A percentile compares a stretch with the other conserved stretches of the same genome.
Evolutionary conservation across 2,113 vertebrate species (phyloP).

Genomic region (Lates calcarifer): DNA sequence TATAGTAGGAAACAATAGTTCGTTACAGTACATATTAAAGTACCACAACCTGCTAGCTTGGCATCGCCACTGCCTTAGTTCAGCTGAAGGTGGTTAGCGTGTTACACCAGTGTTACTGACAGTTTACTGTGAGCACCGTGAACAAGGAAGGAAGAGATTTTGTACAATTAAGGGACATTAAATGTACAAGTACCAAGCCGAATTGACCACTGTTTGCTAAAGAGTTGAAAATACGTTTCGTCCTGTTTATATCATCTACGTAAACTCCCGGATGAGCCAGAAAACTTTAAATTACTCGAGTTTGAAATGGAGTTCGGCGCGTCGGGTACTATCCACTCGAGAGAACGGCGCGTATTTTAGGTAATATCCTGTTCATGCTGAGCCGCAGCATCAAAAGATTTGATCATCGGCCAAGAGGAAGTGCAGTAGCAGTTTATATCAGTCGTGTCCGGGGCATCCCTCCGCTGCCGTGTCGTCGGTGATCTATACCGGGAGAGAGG

Average conservation of each 20-base stretch:
- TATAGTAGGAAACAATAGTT: too few relatives aligned
- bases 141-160: constrained; percentile 6
- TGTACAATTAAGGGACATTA: background rate
- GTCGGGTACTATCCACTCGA: background rate
- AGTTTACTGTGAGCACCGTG: background rate
- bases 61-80: background rate
- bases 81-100: background rate
- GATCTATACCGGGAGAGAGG: background rate
- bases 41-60: background rate
- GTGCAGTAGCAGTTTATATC: background rate
- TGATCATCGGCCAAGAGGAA: constrained; percentile 23
- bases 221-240: accelerated
- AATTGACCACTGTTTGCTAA: accelerated
- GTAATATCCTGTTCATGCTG: background rate
- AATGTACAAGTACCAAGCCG: background rate
- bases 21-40: background rate
- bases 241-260: accelerated
- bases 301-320: constrained; percentile 1
- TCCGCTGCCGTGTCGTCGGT: background rate
- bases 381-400: background rate
- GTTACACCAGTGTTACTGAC: background rate
- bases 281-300: constrained; percentile 6
- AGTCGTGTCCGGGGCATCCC: constrained; percentile 7
- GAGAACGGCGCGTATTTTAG: background rate
- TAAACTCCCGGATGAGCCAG: accelerated